Evolutionary conservation across 2,888 invertebrate genomes (phyloP).

Genomic region (Oithona nana): DNA sequence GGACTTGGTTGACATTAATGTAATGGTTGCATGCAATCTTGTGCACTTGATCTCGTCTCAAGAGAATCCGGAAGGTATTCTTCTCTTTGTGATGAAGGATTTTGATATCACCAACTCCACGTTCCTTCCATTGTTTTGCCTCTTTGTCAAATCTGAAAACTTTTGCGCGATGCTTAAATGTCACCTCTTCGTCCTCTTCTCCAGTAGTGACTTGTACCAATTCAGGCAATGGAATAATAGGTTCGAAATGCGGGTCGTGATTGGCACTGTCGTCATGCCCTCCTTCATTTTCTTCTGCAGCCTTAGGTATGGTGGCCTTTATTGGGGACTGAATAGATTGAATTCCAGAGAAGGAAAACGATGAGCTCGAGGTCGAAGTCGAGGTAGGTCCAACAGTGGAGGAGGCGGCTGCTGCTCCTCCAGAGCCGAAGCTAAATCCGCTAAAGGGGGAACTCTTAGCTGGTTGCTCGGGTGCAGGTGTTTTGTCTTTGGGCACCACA

Average conservation of each 20-base stretch:
- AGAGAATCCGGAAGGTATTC: constrained; percentile 23
- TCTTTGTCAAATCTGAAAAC: constrained; percentile 28
- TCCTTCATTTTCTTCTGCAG: constrained; percentile 7
- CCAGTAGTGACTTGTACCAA: constrained; percentile 28
- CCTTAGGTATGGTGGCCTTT: not conserved
- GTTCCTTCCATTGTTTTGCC: constrained; percentile 32
- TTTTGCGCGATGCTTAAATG: constrained; percentile 10
- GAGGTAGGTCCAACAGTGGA: not conserved
- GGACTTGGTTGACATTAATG: constrained; percentile 23
- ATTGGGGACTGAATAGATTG: not conserved
- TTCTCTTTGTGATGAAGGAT: constrained; percentile 25
- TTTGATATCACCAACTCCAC: constrained; percentile 32
- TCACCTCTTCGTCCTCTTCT: constrained; percentile 27
- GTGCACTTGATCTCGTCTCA: constrained; percentile 24
- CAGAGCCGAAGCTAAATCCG: constrained; percentile 17
- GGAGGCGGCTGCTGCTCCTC: not conserved
- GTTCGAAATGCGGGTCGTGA: constrained; percentile 30
- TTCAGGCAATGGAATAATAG: constrained; percentile 29
- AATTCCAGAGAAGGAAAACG: not conserved
- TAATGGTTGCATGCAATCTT: constrained; percentile 27
- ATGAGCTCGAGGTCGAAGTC: not conserved
- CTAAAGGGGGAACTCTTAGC: not conserved
- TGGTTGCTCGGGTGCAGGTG: not conserved
- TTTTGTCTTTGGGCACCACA: not conserved
- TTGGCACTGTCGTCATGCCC: constrained; percentile 20